A percentile compares a stretch with the other conserved stretches of the same genome.
phyloP scores from a whole-genome alignment of 2,888 invertebrate species.

The Eupsilia transversa region DNA sequence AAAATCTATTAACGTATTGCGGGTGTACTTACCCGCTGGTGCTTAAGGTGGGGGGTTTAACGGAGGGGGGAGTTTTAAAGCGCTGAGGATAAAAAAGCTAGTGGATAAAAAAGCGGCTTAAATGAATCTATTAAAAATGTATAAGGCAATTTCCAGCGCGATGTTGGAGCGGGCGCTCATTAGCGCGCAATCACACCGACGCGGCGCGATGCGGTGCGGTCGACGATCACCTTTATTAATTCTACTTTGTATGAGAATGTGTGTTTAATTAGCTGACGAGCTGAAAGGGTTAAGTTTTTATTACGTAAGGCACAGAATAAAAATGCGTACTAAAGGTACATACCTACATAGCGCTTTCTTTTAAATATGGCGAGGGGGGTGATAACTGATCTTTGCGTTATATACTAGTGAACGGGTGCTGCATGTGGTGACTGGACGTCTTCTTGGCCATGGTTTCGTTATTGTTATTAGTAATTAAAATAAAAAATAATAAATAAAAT shows the following conservation, averaged over 20 bases:
- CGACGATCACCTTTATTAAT: conserved; percentile 55
- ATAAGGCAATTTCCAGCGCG: conserved; percentile 84
- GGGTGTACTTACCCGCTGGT: conserved; percentile 54
- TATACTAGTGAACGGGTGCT: too few species aligned
- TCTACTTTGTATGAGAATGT: conserved; percentile 40
- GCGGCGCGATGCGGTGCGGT: conserved; percentile 61
- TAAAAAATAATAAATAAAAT: too few species aligned
- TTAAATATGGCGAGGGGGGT: too few species aligned
- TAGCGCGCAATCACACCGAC: conserved; percentile 78
- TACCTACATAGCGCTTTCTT: too few species aligned
- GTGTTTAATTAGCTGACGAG: conserved; percentile 39
- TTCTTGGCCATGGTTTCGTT: too few species aligned
- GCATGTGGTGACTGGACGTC: too few species aligned
- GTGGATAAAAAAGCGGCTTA: conserved; percentile 87
- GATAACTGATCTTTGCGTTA: too few species aligned
- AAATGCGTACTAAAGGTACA: neutral
- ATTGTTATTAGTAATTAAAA: too few species aligned
- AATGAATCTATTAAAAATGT: conserved; percentile 88
- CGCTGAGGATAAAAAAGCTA: conserved; percentile 76
- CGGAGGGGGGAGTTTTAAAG: conserved; percentile 76
- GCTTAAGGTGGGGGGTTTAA: conserved; percentile 42
- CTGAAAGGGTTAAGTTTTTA: conserved; percentile 18
- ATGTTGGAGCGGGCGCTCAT: conserved; percentile 75
- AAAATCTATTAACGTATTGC: conserved; percentile 87
- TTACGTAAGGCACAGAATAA: neutral